Base-by-base conservation (phyloP, 2,888 invertebrate genomes). In the Nymphalis polychloros region DNA sequence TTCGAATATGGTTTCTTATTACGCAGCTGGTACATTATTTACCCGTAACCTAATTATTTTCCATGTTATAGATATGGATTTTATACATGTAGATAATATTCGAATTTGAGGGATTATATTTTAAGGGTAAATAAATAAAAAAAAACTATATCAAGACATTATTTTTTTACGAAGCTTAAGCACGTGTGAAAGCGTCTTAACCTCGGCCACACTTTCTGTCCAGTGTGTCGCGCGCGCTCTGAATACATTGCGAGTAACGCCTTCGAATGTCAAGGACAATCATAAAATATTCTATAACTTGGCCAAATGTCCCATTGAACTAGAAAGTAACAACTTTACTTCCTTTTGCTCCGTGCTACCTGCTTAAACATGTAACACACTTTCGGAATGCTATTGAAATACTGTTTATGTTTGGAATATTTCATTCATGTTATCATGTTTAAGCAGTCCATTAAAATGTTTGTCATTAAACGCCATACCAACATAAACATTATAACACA, bases 181-280 rank as follows among this genome's bases (percentile, higher is more conserved):
- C 23, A 53, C 46, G 50, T 63, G 20, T 63, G 20, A 3, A 27
- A 17, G 2, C 46, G 35, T 10, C 63, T 27, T 64, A 55, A 63
- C 35, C 23, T 48, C 16, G 31, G 6, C 20, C 27, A 57, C 35
- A n/a, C 41, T n/a, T 47, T 57, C 27, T 10, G 27, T 53, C 16
- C 73, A 62, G 76, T 77, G 69, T 76, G 78, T 69, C 79, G 79
- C 78, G 77, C 81, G 84, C 83, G 81, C 68, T 70, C 81, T 77
- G 81, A 81, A 84, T 85, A 81, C 63, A 70, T 71, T 71, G 49
- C 46, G 27, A n/a, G 47, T 27, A 47, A 20, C 20, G 55, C 47
- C 8, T 64, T 35, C 64, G 70, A 68, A 70, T 73, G 77, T 77
- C 77, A 77, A 77, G 77, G 77, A 75, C 76, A 75, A 49, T 68